Evolutionary conservation across 2,888 invertebrate species (phyloP).

Genomic region (Drosophila koepferae): DNA sequence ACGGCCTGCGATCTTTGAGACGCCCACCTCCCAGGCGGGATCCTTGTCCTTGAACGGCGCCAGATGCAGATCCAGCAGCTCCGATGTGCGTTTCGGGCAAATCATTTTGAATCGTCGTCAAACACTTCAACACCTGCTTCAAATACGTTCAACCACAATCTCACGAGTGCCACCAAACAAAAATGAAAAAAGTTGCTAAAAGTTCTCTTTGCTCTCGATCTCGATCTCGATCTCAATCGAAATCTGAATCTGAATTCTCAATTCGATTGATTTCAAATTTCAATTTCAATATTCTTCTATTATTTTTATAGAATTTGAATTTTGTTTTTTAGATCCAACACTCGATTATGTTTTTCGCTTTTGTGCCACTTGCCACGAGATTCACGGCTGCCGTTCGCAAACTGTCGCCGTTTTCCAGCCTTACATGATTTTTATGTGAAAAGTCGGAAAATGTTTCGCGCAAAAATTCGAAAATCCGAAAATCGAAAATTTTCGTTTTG

Average conservation of each 20-base stretch:
- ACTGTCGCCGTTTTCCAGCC: conserved; percentile 84
- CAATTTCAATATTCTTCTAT: neutral
- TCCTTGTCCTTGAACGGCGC: conserved; percentile 83
- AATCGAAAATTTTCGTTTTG: conserved; percentile 29
- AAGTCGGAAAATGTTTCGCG: conserved; percentile 63
- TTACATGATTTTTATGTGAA: conserved; percentile 84
- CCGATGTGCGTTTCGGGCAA: conserved; percentile 83
- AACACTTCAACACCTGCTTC: conserved; percentile 10
- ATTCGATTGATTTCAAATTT: neutral
- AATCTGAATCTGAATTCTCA: neutral
- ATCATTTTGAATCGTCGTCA: conserved; percentile 66
- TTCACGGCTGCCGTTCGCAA: conserved; percentile 79
- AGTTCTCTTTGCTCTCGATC: neutral
- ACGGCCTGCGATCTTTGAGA: conserved; percentile 89
- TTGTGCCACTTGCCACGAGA: conserved; percentile 55
- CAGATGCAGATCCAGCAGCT: conserved; percentile 80
- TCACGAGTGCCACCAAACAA: conserved; percentile 28
- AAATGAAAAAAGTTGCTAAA: conserved; percentile 31
- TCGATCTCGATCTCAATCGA: no score
- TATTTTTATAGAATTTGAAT: conserved; percentile 5
- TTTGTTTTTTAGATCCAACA: conserved; percentile 1
- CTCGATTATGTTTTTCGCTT: conserved; percentile 8
- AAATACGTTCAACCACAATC: conserved; percentile 16
- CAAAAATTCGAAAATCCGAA: conserved; percentile 52
- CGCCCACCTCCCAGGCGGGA: conserved; percentile 87